Base-by-base conservation (phyloP, 1,140 invertebrate genomes). In the Eciton burchellii region DNA sequence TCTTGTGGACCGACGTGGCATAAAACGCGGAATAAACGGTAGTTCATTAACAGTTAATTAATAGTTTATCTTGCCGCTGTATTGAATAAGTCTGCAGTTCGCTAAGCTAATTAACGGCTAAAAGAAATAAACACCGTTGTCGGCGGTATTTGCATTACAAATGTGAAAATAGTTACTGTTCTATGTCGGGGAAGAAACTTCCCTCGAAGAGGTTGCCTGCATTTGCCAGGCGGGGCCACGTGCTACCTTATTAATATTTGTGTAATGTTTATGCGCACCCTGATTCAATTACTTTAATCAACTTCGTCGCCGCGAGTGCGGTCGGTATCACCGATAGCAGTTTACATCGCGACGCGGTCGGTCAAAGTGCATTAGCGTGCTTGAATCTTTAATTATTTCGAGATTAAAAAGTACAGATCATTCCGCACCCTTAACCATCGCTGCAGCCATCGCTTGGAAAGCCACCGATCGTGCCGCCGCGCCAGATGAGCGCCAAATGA, bases 1-100 rank as follows among this genome's bases (percentile, higher is more conserved):
- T 77, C 29, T 43, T 14, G 16, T 57, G 8, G 35, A 62, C 12
- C 24, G 21, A 29, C 8, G 49, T 11, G 21, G 68, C 54, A 21
- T 68, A 19, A 79, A 70, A 68, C 63, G 63, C 2, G 12, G 12
- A 56, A 56, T 68, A 68, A n/a, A 68, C 63, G 11, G 52, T 11
- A 56, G 68, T 70, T n/a, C n/a, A n/a, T n/a, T n/a, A n/a, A n/a
- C n/a, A n/a, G 70, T 70, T 57, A 79, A 79, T 79, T 79, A 79
- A 79, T 70, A 79, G 49, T 79, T 68, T 76, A 76, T 29, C 19
- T 76, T 76, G 21, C n/a, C 26, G 19, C 43, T 21, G 24, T n/a
- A n/a, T 54, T 79, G 43, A 79, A 79, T 79, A 68, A 79, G 74
- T 70, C 56, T 56, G 60, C 45, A 52, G 49, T 68, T 14, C 63